Base-by-base conservation (phyloP, 1,140 invertebrate species). In the Rhagoletis zephyria region DNA sequence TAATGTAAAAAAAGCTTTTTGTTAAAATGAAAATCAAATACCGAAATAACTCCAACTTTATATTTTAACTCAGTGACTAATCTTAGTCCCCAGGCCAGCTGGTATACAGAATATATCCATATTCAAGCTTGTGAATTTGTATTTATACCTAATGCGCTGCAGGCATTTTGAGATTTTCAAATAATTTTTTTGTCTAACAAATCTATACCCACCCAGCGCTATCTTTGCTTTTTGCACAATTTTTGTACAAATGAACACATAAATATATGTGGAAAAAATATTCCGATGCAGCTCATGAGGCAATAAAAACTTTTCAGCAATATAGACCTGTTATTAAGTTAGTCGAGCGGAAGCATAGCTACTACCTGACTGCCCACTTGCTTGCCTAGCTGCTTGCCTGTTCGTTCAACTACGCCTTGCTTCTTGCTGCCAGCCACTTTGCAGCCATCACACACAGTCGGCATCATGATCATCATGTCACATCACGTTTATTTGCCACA, bases 281-380 rank as follows among this genome's bases (percentile, higher is more conserved):
- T 16, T 74, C 6, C 14, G 9, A 30, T n/a, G 56, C 10, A 16
- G 74, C 74, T 7, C 30, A 10, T 81, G 48, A 30, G 48, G 74
- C 74, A 81, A 81, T 81, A 81, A 48, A 81, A 81, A 81, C 74
- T 81, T 81, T 81, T 48, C 48, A 48, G 74, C n/a, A 81, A 81
- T 81, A 81, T 81, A 81, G 74, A 81, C 74, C 74, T 81, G 74
- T 81, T 81, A 81, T 81, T 81, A 81, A 81, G 74, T 81, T 48
- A 81, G 48, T 81, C 48, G 56, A 81, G 74, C 74, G 74, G 51
- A 81, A 81, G 42, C 74, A 30, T 40, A n/a, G 45, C 19, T 30
- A 81, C n/a, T 81, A 59, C 48, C 74, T 59, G 74, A 81, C 40
- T 70, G 67, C 5, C 61, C 61, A 5, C n/a, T 4, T n/a, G n/a